Conservation (phyloP, 2,113 vertebrate genomes). For the Etia nguti region DNA sequence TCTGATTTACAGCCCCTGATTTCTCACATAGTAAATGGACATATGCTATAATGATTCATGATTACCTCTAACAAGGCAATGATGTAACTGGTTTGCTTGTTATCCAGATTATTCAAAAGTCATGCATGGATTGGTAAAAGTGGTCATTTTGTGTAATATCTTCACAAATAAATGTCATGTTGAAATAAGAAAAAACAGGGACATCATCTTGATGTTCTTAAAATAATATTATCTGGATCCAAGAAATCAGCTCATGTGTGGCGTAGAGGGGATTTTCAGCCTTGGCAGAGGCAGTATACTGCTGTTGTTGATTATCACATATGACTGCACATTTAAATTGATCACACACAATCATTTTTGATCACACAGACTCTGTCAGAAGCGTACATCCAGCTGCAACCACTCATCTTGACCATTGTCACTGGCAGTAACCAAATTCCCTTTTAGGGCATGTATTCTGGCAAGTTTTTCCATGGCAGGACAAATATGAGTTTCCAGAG, state of each 20-base stretch:
- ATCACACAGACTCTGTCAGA: not conserved
- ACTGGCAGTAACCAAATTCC: not conserved
- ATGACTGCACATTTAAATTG: not conserved
- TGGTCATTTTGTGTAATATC: not conserved
- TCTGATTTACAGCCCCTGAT: not conserved
- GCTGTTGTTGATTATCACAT: not conserved
- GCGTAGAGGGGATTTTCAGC: not conserved
- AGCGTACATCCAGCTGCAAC: not conserved
- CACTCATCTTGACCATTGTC: not conserved
- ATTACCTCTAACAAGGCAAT: accelerated
- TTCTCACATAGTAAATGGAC: not conserved
- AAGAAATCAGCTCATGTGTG: not conserved
- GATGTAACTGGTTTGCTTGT: not conserved
- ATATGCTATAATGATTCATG: not conserved
- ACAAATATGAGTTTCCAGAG: not conserved
- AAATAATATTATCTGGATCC: not conserved
- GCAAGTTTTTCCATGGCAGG: not conserved
- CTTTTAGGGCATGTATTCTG: not conserved
- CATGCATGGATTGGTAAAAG: not conserved
- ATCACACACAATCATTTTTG: not conserved
- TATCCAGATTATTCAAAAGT: not conserved
- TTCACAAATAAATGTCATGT: not conserved
- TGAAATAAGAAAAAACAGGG: not conserved
- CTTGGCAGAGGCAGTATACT: not conserved
- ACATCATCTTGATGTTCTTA: not conserved